Base-by-base conservation (phyloP, 2,888 invertebrate species). In the Heliconius cydno region DNA sequence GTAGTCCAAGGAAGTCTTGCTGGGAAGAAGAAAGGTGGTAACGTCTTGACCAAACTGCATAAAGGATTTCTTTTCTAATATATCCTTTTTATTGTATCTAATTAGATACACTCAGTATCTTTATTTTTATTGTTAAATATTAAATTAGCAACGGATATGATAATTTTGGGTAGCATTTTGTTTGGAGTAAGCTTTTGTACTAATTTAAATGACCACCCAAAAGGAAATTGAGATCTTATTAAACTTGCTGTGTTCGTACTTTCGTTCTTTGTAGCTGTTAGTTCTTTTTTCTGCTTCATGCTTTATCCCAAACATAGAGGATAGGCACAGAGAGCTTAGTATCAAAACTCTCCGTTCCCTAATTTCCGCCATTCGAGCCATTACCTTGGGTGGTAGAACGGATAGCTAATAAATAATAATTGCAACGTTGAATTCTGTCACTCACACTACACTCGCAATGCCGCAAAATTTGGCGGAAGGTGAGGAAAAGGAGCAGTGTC, bases 1-100 rank as follows among this genome's bases (percentile, higher is more conserved):
- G 90, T 90, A 88, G 90, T 80, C 81, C 79, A 85, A 88, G 94
- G 90, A 92, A 92, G 85, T 88, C 94, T 91, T 87, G 94, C 92
- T 91, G 94, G 77, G 90, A 84, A 83, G 85, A 88, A 88, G 87
- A 87, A 89, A 86, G 85, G 82, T 12, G 81, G 86, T 90, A 90
- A 91, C 88, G 90, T 92, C 92, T 92, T 92, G 92, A 91, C 92
- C 91, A 90, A 84, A 84, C 85, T 85, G 85, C 57, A 74, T 86
- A 86, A 87, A 86, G 84, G 86, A 84, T 86, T 77, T 65, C 25
- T 60, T 57, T 34, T 73, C 10, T 66, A 65, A 52, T 67, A 65
- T 46, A 75, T 75, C 12, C 75, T 46, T 46, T 46, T 28, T 66
- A 66, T 28, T 22, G 46, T 67, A 25, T 12, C 10, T 75, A 79